These are phyloP conservation scores for Omphaloscelis lunosa DNA, from an alignment of 2,888 invertebrate species.

Conservation along the genomic window DNA sequence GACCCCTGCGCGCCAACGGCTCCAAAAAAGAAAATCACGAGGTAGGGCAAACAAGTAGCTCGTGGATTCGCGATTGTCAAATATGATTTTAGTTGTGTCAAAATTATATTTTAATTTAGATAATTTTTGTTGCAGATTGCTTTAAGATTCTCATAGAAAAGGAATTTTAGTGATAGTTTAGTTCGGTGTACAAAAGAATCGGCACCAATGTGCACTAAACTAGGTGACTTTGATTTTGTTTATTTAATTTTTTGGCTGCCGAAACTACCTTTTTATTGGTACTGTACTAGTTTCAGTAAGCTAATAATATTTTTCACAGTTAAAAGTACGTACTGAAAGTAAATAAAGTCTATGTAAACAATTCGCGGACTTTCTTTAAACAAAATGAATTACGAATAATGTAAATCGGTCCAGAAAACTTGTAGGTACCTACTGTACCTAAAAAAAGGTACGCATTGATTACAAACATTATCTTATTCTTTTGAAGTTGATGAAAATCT, in stretches of 20 bases:
- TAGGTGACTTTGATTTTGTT: neutral
- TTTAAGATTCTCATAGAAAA: too few relatives aligned
- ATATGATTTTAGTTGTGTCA: too few relatives aligned
- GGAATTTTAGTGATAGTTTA: too few relatives aligned
- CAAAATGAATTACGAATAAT: neutral
- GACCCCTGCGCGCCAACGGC: too few relatives aligned
- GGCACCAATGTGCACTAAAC: slow-evolving; percentile 15
- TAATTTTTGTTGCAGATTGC: too few relatives aligned
- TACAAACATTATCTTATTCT: neutral
- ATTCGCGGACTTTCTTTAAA: neutral
- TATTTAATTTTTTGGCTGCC: neutral
- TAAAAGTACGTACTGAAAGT: neutral
- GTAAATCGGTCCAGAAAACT: neutral
- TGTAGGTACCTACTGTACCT: neutral
- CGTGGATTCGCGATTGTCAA: too few relatives aligned
- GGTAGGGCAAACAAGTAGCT: too few relatives aligned
- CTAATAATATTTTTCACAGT: neutral
- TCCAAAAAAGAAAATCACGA: too few relatives aligned
- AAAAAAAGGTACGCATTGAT: neutral
- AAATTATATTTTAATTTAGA: too few relatives aligned
- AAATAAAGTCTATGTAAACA: neutral
- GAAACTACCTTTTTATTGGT: neutral
- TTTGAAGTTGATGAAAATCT: neutral
- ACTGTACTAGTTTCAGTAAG: neutral
- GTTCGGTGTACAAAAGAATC: too few relatives aligned